Percentiles rank a stretch among this genome's conserved stretches.
Evolutionary conservation across 2,888 invertebrate genomes (phyloP).

Genomic region (Drosophila lacicola): DNA sequence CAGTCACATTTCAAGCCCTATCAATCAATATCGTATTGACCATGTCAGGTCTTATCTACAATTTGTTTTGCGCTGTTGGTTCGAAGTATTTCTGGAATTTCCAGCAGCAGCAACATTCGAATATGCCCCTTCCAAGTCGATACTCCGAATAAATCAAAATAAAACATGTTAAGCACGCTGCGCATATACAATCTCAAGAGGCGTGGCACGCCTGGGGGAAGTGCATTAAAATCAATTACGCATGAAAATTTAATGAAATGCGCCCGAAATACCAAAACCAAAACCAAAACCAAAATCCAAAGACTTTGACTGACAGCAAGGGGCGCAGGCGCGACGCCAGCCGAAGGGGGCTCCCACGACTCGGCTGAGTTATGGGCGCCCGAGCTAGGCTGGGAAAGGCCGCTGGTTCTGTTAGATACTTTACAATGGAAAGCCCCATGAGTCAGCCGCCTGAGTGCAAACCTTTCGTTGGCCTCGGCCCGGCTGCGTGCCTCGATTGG

Average conservation of each 20-base stretch:
- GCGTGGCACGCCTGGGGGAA: slow-evolving; percentile 16
- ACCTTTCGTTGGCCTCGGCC: slow-evolving; percentile 45
- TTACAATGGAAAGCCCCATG: slow-evolving; percentile 40
- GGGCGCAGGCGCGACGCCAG: slow-evolving; percentile 45
- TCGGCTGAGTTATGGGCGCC: slow-evolving; percentile 34
- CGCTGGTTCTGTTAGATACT: slow-evolving; percentile 41
- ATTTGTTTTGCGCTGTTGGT: not conserved
- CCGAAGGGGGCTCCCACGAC: slow-evolving; percentile 22
- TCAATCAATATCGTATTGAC: slow-evolving; percentile 18
- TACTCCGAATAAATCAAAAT: slow-evolving; percentile 38
- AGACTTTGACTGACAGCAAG: slow-evolving; percentile 7
- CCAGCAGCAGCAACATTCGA: not conserved
- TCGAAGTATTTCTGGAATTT: slow-evolving; percentile 32
- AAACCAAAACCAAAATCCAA: slow-evolving; percentile 6
- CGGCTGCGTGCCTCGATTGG: slow-evolving; percentile 3
- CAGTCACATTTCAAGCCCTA: slow-evolving; percentile 23
- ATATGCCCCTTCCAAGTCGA: slow-evolving; percentile 59
- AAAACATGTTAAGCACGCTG: slow-evolving; percentile 67
- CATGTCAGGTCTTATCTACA: slow-evolving; percentile 27
- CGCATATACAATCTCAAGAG: slow-evolving; percentile 53
- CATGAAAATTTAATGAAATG: slow-evolving; percentile 68
- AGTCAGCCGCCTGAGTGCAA: slow-evolving; percentile 42
- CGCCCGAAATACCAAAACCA: slow-evolving; percentile 30
- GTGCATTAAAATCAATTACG: slow-evolving; percentile 77
- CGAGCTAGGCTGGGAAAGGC: not conserved